These are phyloP conservation scores for Oncorhynchus nerka DNA, from an alignment of 2,113 vertebrate species.

Conservation along the genomic window DNA sequence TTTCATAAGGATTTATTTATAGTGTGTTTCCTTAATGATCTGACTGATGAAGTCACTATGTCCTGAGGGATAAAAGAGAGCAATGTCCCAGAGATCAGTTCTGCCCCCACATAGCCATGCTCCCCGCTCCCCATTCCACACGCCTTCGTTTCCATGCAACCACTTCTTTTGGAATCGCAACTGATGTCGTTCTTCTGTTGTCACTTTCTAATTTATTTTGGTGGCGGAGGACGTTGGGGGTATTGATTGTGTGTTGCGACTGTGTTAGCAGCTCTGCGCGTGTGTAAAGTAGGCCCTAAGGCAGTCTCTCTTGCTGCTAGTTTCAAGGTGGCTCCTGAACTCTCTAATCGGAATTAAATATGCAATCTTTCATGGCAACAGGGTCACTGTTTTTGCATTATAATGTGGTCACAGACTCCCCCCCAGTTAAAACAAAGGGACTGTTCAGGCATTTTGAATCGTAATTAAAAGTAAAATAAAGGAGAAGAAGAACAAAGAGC, in stretches of 20 bases:
- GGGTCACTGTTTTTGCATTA: constrained; percentile 87
- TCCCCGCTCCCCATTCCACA: constrained; percentile 8
- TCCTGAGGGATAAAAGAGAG: neutral
- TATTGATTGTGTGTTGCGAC: constrained; percentile 80
- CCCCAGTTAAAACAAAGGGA: constrained; percentile 59
- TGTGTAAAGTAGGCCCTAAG: constrained; percentile 85
- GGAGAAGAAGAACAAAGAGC: constrained; percentile 83
- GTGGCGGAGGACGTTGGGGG: constrained; percentile 77
- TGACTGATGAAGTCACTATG: neutral
- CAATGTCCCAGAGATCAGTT: neutral
- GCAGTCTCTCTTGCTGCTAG: constrained; percentile 76
- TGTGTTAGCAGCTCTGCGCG: constrained; percentile 82
- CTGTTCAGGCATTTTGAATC: constrained; percentile 84
- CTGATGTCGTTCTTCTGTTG: constrained; percentile 86
- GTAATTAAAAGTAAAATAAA: constrained; percentile 66
- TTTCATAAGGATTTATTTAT: neutral
- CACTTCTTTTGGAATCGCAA: constrained; percentile 78
- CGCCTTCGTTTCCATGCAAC: constrained; percentile 67
- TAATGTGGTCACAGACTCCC: constrained; percentile 84
- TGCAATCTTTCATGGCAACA: constrained; percentile 92
- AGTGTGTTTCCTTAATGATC: neutral
- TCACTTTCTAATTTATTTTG: constrained; percentile 78
- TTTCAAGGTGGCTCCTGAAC: constrained; percentile 88
- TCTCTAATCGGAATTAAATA: constrained; percentile 96
- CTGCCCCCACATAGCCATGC: neutral